Conservation (phyloP, 2,888 invertebrate genomes). For the Seira musarum region DNA sequence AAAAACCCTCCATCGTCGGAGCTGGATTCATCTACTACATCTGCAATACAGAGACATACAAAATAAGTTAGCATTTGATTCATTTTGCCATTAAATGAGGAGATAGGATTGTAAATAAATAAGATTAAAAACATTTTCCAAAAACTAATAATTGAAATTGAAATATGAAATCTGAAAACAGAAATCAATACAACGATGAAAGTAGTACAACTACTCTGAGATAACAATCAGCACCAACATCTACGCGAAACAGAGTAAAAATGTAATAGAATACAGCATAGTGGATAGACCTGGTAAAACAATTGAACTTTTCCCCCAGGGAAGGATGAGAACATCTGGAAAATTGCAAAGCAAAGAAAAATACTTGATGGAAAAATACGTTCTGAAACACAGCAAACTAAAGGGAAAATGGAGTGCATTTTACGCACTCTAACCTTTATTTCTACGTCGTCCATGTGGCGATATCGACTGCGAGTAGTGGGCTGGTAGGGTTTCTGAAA, state of each 20-base stretch:
- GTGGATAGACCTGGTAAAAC: constrained; percentile 56
- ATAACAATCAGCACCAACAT: too few relatives aligned
- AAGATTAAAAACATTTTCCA: neutral
- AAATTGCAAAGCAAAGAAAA: too few relatives aligned
- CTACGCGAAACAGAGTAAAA: too few relatives aligned
- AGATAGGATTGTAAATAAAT: too few relatives aligned
- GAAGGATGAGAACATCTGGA: constrained; percentile 66
- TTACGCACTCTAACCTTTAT: too few relatives aligned
- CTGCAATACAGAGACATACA: constrained; percentile 47
- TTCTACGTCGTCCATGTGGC: constrained; percentile 66
- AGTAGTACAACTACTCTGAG: constrained; percentile 1
- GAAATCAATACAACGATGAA: constrained; percentile 5
- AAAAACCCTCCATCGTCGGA: constrained; percentile 70
- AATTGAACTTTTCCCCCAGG: constrained; percentile 66
- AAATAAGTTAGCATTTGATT: neutral
- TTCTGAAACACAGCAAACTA: too few relatives aligned
- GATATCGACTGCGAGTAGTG: constrained; percentile 70
- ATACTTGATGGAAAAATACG: too few relatives aligned
- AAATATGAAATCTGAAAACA: constrained; percentile 36
- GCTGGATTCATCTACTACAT: constrained; percentile 68
- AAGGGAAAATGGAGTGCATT: too few relatives aligned
- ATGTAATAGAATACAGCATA: too few relatives aligned
- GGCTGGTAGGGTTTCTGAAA: constrained; percentile 69
- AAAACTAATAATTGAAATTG: neutral
- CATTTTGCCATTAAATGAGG: too few relatives aligned